Percentiles rank a stretch among this genome's conserved stretches.
Evolutionary conservation across 2,113 vertebrate genomes (phyloP).

Genomic region (Damaliscus lunatus): DNA sequence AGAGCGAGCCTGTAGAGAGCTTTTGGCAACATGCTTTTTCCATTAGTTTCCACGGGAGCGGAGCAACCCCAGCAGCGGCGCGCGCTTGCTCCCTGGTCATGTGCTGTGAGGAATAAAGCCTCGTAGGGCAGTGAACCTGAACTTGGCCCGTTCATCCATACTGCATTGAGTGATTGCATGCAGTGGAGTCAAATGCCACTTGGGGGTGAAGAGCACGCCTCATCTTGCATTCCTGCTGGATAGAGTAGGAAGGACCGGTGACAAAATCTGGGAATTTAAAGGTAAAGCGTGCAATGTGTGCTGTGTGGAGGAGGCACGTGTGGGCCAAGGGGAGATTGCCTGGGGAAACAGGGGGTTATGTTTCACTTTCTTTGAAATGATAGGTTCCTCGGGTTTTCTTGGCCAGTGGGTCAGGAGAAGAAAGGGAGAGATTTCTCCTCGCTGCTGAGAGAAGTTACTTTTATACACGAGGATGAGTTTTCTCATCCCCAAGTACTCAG

Average conservation of each 20-base stretch:
- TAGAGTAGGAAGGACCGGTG: slow-evolving; percentile 64
- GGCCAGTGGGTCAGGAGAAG: not conserved
- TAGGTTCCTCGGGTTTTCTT: not conserved
- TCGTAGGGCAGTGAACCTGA: slow-evolving; percentile 49
- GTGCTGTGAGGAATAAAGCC: slow-evolving; percentile 51
- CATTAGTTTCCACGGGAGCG: not conserved
- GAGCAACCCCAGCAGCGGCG: not conserved
- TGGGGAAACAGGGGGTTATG: not conserved
- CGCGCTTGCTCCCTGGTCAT: slow-evolving; percentile 7
- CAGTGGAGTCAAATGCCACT: slow-evolving; percentile 71
- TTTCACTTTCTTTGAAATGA: not conserved
- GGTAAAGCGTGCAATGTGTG: slow-evolving; percentile 57
- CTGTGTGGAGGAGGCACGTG: not conserved
- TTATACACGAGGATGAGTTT: not conserved
- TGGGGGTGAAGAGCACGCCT: slow-evolving; percentile 57
- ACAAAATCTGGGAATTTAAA: slow-evolving; percentile 59
- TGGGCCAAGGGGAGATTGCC: not conserved
- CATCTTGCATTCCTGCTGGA: slow-evolving; percentile 57
- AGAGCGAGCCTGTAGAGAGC: slow-evolving; percentile 1
- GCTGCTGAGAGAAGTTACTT: not conserved
- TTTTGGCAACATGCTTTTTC: slow-evolving; percentile 14
- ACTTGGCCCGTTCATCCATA: slow-evolving; percentile 70
- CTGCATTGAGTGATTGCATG: slow-evolving; percentile 51
- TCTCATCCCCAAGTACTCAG: not conserved
- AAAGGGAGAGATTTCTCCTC: not conserved